Conservation (phyloP, 1,140 invertebrate genomes). For the Elymnias hypermnestra region DNA sequence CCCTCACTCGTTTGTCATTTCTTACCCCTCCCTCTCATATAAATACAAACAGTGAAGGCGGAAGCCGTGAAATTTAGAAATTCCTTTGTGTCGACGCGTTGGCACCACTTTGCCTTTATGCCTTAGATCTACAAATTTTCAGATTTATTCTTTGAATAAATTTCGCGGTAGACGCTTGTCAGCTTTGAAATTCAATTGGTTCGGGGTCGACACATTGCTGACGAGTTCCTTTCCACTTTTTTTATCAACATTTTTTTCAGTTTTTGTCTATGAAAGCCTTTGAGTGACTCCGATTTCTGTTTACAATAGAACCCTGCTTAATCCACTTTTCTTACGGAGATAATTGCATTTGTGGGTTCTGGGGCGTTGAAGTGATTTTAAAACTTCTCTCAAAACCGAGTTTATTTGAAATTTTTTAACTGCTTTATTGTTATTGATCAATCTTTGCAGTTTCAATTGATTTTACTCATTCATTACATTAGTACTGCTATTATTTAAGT, state of each 20-base stretch:
- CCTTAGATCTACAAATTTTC: slow-evolving; percentile 75
- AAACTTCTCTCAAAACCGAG: slow-evolving; percentile 14
- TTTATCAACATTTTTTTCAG: slow-evolving; percentile 51
- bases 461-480: too few relatives aligned
- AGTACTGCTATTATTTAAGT: too few relatives aligned
- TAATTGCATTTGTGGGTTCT: slow-evolving; percentile 21
- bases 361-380: slow-evolving; percentile 18
- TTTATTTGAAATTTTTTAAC: slow-evolving; percentile 7
- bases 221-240: slow-evolving; percentile 56
- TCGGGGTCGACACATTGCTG: slow-evolving; percentile 67
- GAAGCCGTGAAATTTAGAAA: slow-evolving; percentile 75
- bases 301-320: slow-evolving; percentile 20
- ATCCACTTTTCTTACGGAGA: slow-evolving; percentile 18
- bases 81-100: slow-evolving; percentile 72
- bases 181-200: slow-evolving; percentile 75
- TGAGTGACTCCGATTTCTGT: slow-evolving; percentile 22
- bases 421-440: background rate
- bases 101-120: slow-evolving; percentile 69
- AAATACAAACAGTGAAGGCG: slow-evolving; percentile 67
- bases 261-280: slow-evolving; percentile 33
- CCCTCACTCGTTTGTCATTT: slow-evolving; percentile 64
- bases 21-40: slow-evolving; percentile 59
- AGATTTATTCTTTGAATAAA: slow-evolving; percentile 77
- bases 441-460: background rate
- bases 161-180: slow-evolving; percentile 72